Evolutionary conservation across 2,888 invertebrate genomes (phyloP).

Genomic region (Agrilus mali): DNA sequence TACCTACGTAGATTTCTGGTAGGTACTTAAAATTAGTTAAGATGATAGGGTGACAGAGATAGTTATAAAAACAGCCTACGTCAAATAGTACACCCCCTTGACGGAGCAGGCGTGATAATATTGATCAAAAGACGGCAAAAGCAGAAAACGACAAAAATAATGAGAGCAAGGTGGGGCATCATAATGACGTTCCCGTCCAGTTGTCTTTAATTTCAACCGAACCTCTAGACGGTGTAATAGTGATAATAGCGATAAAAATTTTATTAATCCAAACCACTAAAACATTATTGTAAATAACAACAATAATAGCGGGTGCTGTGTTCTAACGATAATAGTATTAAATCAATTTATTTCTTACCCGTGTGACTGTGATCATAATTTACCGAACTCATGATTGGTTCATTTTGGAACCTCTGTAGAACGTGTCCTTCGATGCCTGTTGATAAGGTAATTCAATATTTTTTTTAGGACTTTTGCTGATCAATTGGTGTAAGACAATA

Average conservation of each 20-base stretch:
- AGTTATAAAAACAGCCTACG: too few species aligned
- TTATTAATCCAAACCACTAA: too few species aligned
- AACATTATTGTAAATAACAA: too few species aligned
- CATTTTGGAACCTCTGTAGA: conserved; percentile 94
- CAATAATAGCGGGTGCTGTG: too few species aligned
- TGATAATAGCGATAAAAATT: too few species aligned
- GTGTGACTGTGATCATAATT: conserved; percentile 18
- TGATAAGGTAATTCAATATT: conserved; percentile 69
- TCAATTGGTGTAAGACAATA: too few species aligned
- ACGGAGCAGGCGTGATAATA: conserved; percentile 19
- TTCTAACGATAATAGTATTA: too few species aligned
- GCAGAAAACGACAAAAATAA: conserved; percentile 15
- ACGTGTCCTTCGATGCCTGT: conserved; percentile 95
- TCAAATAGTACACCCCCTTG: too few species aligned
- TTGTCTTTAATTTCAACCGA: conserved; percentile 3
- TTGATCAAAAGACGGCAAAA: conserved; percentile 16
- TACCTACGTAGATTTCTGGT: not conserved
- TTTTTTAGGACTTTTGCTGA: not conserved
- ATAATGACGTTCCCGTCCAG: conserved; percentile 18
- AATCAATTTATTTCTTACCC: too few species aligned
- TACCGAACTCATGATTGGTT: conserved; percentile 75
- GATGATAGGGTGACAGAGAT: conserved; percentile 1
- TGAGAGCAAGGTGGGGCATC: conserved; percentile 19
- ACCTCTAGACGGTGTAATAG: too few species aligned
- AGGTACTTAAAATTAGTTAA: not conserved